Conservation (phyloP, 2,888 invertebrate species). For the Apomyelois bistriatella region DNA sequence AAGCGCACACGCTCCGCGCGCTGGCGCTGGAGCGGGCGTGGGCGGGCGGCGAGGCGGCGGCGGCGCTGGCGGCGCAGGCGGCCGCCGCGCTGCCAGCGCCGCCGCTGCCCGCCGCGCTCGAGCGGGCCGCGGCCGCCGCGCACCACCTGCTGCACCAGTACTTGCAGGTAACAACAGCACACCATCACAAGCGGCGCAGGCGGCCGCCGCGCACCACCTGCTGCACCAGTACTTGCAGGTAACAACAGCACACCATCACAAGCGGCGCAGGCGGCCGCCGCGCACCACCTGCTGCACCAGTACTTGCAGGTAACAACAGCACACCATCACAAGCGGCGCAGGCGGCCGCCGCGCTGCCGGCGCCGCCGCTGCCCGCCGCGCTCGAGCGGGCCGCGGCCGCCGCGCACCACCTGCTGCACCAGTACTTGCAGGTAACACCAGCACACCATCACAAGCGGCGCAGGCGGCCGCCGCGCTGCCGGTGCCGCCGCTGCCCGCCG, state of each 20-base stretch:
- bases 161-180: constrained; percentile 43
- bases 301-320: not conserved
- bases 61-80: constrained; percentile 62
- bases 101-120: constrained; percentile 62
- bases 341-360: constrained; percentile 67
- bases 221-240: constrained; percentile 42
- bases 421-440: constrained; percentile 56
- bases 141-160: constrained; percentile 71
- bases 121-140: constrained; percentile 66
- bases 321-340: constrained; percentile 51
- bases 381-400: constrained; percentile 65
- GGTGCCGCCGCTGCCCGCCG: too few species aligned
- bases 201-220: too few species aligned
- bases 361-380: constrained; percentile 64
- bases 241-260: not conserved
- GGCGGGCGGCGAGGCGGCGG: constrained; percentile 68
- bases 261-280: too few species aligned
- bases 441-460: not conserved
- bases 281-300: not conserved
- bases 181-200: too few species aligned
- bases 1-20: constrained; percentile 55
- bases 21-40: constrained; percentile 68
- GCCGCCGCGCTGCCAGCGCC: constrained; percentile 69
- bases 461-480: constrained; percentile 54
- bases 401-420: constrained; percentile 68